Evolutionary conservation across 2,888 invertebrate species (phyloP).

Genomic region (Aphrophora alni): DNA sequence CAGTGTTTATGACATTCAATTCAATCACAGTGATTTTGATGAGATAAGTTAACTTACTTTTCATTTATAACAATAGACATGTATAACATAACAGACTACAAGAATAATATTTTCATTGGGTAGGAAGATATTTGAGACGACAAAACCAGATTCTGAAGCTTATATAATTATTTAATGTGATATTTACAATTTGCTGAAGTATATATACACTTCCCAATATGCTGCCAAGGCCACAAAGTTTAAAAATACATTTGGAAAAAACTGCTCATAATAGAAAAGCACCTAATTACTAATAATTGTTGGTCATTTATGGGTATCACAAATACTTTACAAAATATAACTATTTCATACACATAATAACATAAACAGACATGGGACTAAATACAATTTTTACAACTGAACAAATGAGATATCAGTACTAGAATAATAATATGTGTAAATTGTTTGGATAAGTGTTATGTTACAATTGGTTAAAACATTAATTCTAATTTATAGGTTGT

Average conservation of each 20-base stretch:
- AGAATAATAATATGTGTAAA: too few species aligned
- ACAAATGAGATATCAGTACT: too few species aligned
- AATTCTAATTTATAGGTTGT: too few species aligned
- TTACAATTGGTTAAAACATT: too few species aligned
- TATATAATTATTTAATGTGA: not conserved
- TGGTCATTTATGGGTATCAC: not conserved
- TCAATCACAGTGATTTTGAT: not conserved
- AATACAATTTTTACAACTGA: too few species aligned
- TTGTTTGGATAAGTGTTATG: too few species aligned
- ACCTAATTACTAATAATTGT: slow-evolving; percentile 1
- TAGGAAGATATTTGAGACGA: not conserved
- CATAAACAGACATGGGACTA: too few species aligned
- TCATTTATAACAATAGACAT: not conserved
- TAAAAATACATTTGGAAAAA: not conserved
- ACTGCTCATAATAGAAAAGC: not conserved
- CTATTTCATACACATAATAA: not conserved
- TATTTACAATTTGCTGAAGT: not conserved
- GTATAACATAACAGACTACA: not conserved
- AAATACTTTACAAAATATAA: not conserved
- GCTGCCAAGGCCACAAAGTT: not conserved
- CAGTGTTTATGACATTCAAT: not conserved
- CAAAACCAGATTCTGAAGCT: not conserved
- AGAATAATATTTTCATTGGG: too few species aligned
- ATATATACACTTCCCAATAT: not conserved
- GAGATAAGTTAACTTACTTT: not conserved